Base-by-base conservation (phyloP, 1,140 invertebrate genomes). In the Hycleus cichorii region DNA sequence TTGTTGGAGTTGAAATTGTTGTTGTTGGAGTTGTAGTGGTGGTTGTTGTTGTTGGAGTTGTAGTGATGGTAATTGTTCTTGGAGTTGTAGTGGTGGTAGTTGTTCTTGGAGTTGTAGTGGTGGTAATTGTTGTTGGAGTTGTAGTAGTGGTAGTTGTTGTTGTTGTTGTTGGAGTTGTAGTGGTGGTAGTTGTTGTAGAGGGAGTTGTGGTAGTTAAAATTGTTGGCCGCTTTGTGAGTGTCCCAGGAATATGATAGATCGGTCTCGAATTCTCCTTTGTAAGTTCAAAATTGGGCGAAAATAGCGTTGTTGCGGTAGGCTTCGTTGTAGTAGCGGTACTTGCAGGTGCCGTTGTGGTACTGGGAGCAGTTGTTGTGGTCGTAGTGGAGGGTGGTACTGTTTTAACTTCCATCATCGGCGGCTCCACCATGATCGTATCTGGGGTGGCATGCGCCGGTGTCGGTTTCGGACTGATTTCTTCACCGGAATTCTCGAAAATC, bases 401-500 rank as follows among this genome's bases (percentile, higher is more conserved):
- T 57, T 44, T 43, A 9, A 38, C 40, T 26, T 42, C 39, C 5
- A 40, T 47, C 25, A 54, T 9, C 26, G 47, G 60, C 7, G 65
- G 60, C 53, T 71, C 69, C 11, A 72, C 24, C 55, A 69, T 61
- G 11, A 72, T 68, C 4, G 71, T 73, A 48, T 73, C 70, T 1
- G 69, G 65, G 2, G 69, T 71, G 12, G 64, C 63, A 39, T 56
- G 57, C 10, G 46, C 62, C 1, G 55, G 40, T 10, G 65, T 63
- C 47, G 65, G 66, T 47, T 70, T 68, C 2, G 69, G 68, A 27
- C 59, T 65, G 26, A 72, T 70, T 46, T 71, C 67, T 47, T 66
- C 69, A 2, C 67, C 84, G 5, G 83, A 81, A 62, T 84, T 86
- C 0, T 85, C 84, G 68, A 89, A 84, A 60, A 89, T 86, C 1